Base-by-base conservation (phyloP, 2,113 vertebrate species). In the Theristicus caerulescens region DNA sequence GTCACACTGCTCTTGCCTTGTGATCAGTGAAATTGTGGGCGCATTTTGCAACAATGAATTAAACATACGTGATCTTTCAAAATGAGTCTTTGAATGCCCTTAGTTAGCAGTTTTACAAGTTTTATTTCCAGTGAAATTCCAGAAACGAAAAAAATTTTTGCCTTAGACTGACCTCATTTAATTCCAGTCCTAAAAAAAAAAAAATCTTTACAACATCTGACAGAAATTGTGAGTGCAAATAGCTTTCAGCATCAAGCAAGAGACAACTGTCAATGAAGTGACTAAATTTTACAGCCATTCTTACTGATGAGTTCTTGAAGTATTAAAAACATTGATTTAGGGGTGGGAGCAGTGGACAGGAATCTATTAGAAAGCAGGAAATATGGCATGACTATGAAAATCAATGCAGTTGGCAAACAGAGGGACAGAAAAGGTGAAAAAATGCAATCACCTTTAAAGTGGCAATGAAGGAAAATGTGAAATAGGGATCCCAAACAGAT, bases 341-440 rank as follows among this genome's bases (percentile, higher is more conserved):
- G 82, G 70, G 44, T 92, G 38, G 79, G 32, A 88, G 70, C 34
- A 85, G 19, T 47, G 25, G 58, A 90, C 40, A 90, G 49, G 78
- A 97, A 97, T 97, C 86, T 96, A 93, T 95, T 92, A 57, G 54
- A 86, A 96, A 92, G 84, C 16, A 79, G 73, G 92, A 94, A 97
- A 97, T 95, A 96, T 25, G 31, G 32, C 62, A 83, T 66, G 73
- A 88, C 94, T 89, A 89, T 96, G 79, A 98, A 97, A 97, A 98
- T 96, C 96, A 96, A 96, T 97, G 92, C 42, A 91, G 52, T 16
- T 58, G 47, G 86, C 58, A 90, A 94, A 94, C 71, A 72, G 80
- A 83, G 58, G 44, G n/a, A 90, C 72, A 90, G 66, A 88, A 91
- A 57, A 44, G 20, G 36, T 69, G 49, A 46, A 95, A 62, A 94